Evolutionary conservation across 1,140 invertebrate species (phyloP).

Genomic region (Formica exsecta): DNA sequence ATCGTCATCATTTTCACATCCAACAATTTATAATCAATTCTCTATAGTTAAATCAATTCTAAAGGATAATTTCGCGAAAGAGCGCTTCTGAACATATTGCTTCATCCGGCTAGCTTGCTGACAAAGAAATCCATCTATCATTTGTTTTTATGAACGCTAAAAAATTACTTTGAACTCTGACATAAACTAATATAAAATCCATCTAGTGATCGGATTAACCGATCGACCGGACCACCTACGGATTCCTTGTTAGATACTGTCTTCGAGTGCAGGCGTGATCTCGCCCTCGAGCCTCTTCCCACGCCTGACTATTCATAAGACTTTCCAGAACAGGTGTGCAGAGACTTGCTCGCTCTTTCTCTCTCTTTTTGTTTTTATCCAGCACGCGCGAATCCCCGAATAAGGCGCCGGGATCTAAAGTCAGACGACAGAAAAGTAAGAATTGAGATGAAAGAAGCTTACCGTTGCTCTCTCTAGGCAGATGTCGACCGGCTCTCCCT

Average conservation of each 20-base stretch:
- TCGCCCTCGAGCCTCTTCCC: neutral
- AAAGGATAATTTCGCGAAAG: neutral
- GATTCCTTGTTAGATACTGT: neutral
- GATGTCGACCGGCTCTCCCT: slow-evolving; percentile 74
- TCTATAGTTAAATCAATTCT: neutral
- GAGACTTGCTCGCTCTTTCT: neutral
- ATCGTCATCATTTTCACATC: neutral
- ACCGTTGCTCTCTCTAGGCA: slow-evolving; percentile 63
- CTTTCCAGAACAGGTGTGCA: slow-evolving; percentile 25
- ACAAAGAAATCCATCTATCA: neutral
- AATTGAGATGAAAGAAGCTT: slow-evolving; percentile 66
- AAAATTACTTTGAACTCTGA: slow-evolving; percentile 45
- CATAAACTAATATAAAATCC: slow-evolving; percentile 50
- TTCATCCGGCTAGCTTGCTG: neutral
- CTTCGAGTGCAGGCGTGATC: neutral
- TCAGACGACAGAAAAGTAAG: slow-evolving; percentile 34
- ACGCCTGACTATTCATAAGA: slow-evolving; percentile 52
- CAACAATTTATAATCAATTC: neutral
- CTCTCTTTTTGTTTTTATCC: slow-evolving; percentile 39
- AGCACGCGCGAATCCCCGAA: slow-evolving; percentile 34
- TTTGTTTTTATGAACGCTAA: slow-evolving; percentile 3
- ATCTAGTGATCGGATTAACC: slow-evolving; percentile 19
- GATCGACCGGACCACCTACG: slow-evolving; percentile 2
- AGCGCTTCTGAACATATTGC: neutral
- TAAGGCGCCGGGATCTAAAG: slow-evolving; percentile 20